Evolutionary conservation across 2,113 vertebrate genomes (phyloP).

Genomic region (Anguilla japonica): DNA sequence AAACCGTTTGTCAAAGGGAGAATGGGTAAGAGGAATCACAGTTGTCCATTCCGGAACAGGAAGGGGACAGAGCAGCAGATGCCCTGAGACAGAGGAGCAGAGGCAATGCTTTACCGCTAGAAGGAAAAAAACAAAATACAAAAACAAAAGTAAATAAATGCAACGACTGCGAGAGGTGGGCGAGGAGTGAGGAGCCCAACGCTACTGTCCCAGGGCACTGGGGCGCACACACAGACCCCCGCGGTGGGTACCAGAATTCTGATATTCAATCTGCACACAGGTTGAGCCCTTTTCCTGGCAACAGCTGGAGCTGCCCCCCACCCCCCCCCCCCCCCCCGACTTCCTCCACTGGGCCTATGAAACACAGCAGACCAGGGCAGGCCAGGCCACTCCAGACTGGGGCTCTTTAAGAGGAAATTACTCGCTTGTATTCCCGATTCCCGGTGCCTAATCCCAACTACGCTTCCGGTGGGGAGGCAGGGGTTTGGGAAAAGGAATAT

Average conservation of each 20-base stretch:
- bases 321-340: slow-evolving; percentile 34
- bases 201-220: slow-evolving; percentile 30
- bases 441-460: slow-evolving; percentile 50
- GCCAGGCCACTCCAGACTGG: slow-evolving; percentile 53
- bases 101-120: background rate
- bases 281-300: slow-evolving; percentile 37
- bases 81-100: background rate
- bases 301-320: slow-evolving; percentile 55
- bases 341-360: slow-evolving; percentile 52
- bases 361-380: slow-evolving; percentile 44
- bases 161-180: background rate
- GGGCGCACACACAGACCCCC: slow-evolving; percentile 36
- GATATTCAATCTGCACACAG: slow-evolving; percentile 63
- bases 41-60: background rate
- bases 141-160: background rate
- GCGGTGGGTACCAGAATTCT: slow-evolving; percentile 29
- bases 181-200: background rate
- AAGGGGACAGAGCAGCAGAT: background rate
- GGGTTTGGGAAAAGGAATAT: background rate
- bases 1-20: too few relatives aligned
- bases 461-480: background rate
- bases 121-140: background rate
- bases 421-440: slow-evolving; percentile 40
- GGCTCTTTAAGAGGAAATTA: slow-evolving; percentile 66
- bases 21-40: background rate